Conservation (phyloP, 2,113 vertebrate species). For the Prunella fulvescens region DNA sequence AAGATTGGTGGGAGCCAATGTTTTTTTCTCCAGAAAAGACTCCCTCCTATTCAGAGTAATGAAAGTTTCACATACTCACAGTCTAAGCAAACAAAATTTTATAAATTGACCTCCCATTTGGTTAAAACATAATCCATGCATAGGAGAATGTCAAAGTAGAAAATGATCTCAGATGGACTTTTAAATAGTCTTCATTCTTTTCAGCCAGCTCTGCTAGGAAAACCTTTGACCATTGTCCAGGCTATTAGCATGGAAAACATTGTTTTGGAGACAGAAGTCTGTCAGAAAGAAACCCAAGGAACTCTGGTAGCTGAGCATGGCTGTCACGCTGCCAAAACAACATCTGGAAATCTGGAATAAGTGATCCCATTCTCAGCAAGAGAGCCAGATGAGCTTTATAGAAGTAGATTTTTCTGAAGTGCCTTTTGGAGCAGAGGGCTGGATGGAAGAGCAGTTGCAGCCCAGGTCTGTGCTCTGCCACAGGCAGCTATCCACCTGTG, state of each 20-base stretch:
- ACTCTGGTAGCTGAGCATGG: not conserved
- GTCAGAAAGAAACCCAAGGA: slow-evolving; percentile 22
- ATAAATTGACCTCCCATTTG: not conserved
- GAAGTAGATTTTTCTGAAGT: not conserved
- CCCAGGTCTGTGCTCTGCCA: not conserved
- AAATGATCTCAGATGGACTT: slow-evolving; percentile 7
- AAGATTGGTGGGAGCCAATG: not conserved
- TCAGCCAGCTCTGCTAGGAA: slow-evolving; percentile 27
- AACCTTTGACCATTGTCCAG: slow-evolving; percentile 25
- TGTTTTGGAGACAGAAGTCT: slow-evolving; percentile 34
- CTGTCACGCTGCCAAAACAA: not conserved
- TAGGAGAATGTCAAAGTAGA: not conserved
- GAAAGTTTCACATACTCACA: not conserved
- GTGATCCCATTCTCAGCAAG: not conserved
- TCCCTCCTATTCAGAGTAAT: not conserved
- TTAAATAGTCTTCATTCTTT: slow-evolving; percentile 24
- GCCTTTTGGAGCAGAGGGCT: not conserved
- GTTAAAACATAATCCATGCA: not conserved
- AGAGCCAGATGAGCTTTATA: not conserved
- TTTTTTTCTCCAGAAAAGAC: not conserved
- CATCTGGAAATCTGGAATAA: not conserved
- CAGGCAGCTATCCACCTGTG: not conserved
- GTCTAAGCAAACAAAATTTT: not conserved
- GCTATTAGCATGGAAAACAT: slow-evolving; percentile 38
- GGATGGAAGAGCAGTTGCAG: not conserved